Base-by-base conservation (phyloP, 2,888 invertebrate species). In the Sesamia inferens region DNA sequence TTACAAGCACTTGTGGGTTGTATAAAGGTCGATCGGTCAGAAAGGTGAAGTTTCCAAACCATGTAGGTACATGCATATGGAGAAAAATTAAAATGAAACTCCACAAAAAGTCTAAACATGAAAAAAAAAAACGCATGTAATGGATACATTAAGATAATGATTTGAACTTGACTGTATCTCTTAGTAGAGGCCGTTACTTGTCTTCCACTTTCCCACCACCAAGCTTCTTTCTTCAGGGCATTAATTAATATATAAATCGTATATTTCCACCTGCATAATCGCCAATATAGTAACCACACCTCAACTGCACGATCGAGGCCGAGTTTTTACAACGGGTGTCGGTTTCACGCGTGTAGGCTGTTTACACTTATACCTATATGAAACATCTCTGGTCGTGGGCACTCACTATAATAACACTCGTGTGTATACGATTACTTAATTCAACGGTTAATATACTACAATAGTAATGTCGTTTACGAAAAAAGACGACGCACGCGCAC, bases 291-390 rank as follows among this genome's bases (percentile, higher is more conserved):
- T 63, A 74, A 59, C 84, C 84, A 51, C 74, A 76, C 70, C 77
- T 68, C 68, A 78, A 81, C 58, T 77, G 83, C 85, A 86, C 88
- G 85, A 88, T 87, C 90, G 91, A 90, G 91, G 90, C 85, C 90
- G 88, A 85, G 88, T 89, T 89, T 90, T 91, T 91, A 89, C 89
- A 88, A 88, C 84, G 89, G 89, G 91, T 92, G 91, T 93, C 89
- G 88, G 89, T 93, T 92, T 90, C 91, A 88, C 85, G 86, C 84
- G 89, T 88, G 91, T 91, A 89, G 91, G 91, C 86, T 81, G 90
- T 84, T 89, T 88, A 90, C 86, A 87, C 83, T 85, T 86, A 83
- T 89, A 87, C 86, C 85, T 87, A 84, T 85, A 72, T 79, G 78
- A 76, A 79, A 76, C 86, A 82, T 85, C 82, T 82, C 71, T 71